Evolutionary conservation across 2,888 invertebrate genomes (phyloP).

Genomic region (Oxyteleia sp.): DNA sequence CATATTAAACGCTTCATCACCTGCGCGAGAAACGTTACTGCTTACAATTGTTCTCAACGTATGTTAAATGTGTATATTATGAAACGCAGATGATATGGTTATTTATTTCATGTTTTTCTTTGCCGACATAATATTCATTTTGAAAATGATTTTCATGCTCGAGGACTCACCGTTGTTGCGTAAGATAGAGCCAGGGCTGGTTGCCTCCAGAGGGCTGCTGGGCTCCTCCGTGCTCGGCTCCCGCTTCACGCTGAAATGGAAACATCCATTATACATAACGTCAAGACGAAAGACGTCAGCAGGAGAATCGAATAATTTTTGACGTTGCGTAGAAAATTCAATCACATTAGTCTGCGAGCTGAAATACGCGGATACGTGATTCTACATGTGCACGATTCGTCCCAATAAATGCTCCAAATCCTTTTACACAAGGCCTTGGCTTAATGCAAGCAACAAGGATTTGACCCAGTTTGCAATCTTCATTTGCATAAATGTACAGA

Average conservation of each 20-base stretch:
- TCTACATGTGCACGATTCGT: not conserved
- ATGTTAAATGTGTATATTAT: too few species aligned
- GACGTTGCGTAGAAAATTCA: slow-evolving; percentile 51
- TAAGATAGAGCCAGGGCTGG: slow-evolving; percentile 86
- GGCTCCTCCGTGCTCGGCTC: slow-evolving; percentile 85
- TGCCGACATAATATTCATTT: too few species aligned
- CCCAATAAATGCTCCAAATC: too few species aligned
- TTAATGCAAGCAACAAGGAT: too few species aligned
- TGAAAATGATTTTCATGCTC: slow-evolving; percentile 69
- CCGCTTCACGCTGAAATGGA: slow-evolving; percentile 86
- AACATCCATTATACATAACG: slow-evolving; percentile 82
- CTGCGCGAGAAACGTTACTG: too few species aligned
- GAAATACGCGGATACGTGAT: slow-evolving; percentile 8
- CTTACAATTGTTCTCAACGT: too few species aligned
- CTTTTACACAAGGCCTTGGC: too few species aligned
- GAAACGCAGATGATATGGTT: too few species aligned
- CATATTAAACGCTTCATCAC: too few species aligned
- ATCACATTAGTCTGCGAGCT: slow-evolving; percentile 30
- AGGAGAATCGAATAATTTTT: slow-evolving; percentile 48
- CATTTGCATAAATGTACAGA: too few species aligned
- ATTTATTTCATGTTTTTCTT: too few species aligned
- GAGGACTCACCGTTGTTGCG: slow-evolving; percentile 86
- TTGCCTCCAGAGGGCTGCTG: slow-evolving; percentile 86
- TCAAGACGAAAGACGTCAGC: slow-evolving; percentile 38
- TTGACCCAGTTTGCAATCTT: too few species aligned